A percentile compares a stretch with the other conserved stretches of the same genome.
These are phyloP conservation scores for Brachyptera risi DNA, from an alignment of 2,888 invertebrate genomes.

Conservation along the genomic window DNA sequence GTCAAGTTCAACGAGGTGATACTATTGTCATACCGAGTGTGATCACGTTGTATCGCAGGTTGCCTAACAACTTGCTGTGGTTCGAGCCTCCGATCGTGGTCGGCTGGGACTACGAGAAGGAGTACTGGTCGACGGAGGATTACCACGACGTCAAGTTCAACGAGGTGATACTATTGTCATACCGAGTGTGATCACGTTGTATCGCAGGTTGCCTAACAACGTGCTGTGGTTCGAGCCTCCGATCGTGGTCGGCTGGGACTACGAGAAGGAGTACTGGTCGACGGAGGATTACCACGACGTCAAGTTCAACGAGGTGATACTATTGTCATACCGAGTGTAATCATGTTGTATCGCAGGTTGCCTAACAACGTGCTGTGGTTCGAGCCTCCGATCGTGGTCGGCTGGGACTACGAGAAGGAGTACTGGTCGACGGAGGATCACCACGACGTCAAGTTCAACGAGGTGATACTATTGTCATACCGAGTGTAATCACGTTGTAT, in stretches of 20 bases:
- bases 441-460: slow-evolving; percentile 72
- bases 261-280: slow-evolving; percentile 59
- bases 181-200: too few relatives aligned
- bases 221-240: slow-evolving; percentile 79
- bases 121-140: slow-evolving; percentile 66
- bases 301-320: too few relatives aligned
- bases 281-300: slow-evolving; percentile 69
- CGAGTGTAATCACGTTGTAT: too few relatives aligned
- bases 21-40: too few relatives aligned
- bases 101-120: slow-evolving; percentile 62
- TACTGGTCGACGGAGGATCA: slow-evolving; percentile 69
- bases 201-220: slow-evolving; percentile 61
- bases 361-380: slow-evolving; percentile 70
- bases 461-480: too few relatives aligned
- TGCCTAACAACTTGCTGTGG: slow-evolving; percentile 69
- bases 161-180: too few relatives aligned
- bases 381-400: slow-evolving; percentile 67
- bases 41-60: too few relatives aligned
- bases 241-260: slow-evolving; percentile 66
- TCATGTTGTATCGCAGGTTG: too few relatives aligned
- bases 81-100: slow-evolving; percentile 68
- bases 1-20: too few relatives aligned
- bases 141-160: slow-evolving; percentile 73
- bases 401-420: slow-evolving; percentile 61
- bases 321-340: too few relatives aligned